phyloP scores from a whole-genome alignment of 2,113 vertebrate genomes.

The Antechinus flavipes region DNA sequence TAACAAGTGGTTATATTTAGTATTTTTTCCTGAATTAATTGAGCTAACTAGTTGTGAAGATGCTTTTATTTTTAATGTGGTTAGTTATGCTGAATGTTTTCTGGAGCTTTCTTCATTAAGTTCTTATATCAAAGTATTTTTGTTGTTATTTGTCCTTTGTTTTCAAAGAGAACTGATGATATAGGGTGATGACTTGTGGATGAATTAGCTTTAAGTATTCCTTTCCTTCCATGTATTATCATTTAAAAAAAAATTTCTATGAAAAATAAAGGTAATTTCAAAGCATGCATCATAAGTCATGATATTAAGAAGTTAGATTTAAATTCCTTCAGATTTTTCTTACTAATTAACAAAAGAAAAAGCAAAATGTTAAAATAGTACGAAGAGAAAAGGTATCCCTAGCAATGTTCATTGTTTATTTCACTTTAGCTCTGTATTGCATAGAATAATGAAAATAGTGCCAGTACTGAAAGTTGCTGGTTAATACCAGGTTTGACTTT shows the following conservation, averaged over 20 bases:
- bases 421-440: background rate
- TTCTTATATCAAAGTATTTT: background rate
- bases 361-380: too few relatives aligned
- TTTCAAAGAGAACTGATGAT: too few relatives aligned
- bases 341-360: background rate
- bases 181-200: too few relatives aligned
- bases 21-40: background rate
- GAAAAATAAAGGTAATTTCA: background rate
- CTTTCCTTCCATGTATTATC: background rate
- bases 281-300: background rate
- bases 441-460: background rate
- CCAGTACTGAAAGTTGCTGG: background rate
- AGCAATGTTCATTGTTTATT: background rate
- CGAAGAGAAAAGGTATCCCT: background rate
- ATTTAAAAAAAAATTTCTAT: too few relatives aligned
- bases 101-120: background rate
- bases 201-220: too few relatives aligned
- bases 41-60: background rate
- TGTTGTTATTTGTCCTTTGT: too few relatives aligned
- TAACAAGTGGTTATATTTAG: background rate
- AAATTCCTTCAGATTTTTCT: background rate
- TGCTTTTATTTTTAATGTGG: background rate
- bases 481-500: background rate
- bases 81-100: background rate
- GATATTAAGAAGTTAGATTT: background rate